phyloP scores from a whole-genome alignment of 1,140 invertebrate genomes.

The Drosophila rhopaloa region DNA sequence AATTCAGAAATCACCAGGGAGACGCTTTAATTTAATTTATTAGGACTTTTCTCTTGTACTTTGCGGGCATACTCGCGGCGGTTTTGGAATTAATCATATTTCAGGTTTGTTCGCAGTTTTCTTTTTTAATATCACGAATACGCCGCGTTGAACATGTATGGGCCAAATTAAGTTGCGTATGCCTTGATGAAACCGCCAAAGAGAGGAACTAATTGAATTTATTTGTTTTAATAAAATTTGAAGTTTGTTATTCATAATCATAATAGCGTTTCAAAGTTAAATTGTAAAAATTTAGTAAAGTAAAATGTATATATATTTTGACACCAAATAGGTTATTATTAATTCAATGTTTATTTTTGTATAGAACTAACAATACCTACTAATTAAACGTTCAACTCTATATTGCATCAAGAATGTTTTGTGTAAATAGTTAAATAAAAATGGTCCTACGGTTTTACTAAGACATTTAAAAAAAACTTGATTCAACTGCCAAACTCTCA shows the following conservation, averaged over 20 bases:
- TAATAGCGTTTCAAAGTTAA: not conserved
- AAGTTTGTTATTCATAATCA: not conserved
- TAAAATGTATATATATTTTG: too few species aligned
- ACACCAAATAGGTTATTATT: too few species aligned
- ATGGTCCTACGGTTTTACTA: too few species aligned
- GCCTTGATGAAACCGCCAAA: not conserved
- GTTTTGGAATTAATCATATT: conserved; percentile 31
- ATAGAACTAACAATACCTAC: too few species aligned
- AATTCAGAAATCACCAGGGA: conserved; percentile 31
- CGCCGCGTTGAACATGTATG: conserved; percentile 10
- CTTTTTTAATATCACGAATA: conserved; percentile 28
- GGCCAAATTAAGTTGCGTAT: not conserved
- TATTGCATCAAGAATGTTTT: too few species aligned
- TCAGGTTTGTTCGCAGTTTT: conserved; percentile 1
- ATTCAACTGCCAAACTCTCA: too few species aligned
- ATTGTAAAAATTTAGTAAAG: not conserved
- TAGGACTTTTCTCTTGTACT: conserved; percentile 14
- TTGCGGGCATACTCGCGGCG: conserved; percentile 12
- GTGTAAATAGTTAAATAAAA: too few species aligned
- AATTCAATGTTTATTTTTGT: too few species aligned
- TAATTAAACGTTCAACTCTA: too few species aligned
- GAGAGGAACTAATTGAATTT: not conserved
- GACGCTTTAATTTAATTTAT: conserved; percentile 42
- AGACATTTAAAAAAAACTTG: too few species aligned
- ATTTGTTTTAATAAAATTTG: not conserved